phyloP scores from a whole-genome alignment of 2,888 invertebrate species.

The Polydrusus tereticollis region DNA sequence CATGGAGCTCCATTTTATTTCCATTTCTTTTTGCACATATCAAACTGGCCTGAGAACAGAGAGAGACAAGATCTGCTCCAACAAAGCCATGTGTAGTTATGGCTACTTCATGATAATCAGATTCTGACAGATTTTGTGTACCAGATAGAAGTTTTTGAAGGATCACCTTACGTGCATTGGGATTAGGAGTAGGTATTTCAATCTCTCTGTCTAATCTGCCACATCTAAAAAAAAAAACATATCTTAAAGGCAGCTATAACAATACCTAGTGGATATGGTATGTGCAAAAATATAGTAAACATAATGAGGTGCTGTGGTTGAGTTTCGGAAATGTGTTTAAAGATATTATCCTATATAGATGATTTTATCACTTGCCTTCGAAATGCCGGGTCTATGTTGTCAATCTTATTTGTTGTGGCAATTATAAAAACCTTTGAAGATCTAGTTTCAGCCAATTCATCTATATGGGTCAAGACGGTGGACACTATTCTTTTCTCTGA shows the following conservation, averaged over 20 bases:
- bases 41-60: conserved; percentile 81
- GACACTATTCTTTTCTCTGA: conserved; percentile 81
- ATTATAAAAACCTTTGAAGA: conserved; percentile 75
- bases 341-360: too few species aligned
- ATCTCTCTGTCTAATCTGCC: conserved; percentile 87
- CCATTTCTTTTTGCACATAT: conserved; percentile 70
- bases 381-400: conserved; percentile 80
- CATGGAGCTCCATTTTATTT: conserved; percentile 63
- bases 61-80: conserved; percentile 85
- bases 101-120: conserved; percentile 76
- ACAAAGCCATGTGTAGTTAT: conserved; percentile 89
- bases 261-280: too few species aligned
- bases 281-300: background rate
- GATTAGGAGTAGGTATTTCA: conserved; percentile 83
- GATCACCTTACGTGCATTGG: conserved; percentile 73
- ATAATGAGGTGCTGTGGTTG: too few species aligned
- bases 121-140: conserved; percentile 70
- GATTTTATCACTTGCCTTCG: conserved; percentile 64
- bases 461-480: conserved; percentile 73
- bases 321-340: background rate
- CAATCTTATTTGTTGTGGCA: conserved; percentile 83
- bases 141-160: conserved; percentile 74
- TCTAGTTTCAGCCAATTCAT: conserved; percentile 65
- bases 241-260: too few species aligned
- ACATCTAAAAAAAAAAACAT: conserved; percentile 70